A percentile compares a stretch with the other conserved stretches of the same genome.
Evolutionary conservation across 1,140 invertebrate genomes (phyloP).

Genomic region (Trichonephila inaurata): DNA sequence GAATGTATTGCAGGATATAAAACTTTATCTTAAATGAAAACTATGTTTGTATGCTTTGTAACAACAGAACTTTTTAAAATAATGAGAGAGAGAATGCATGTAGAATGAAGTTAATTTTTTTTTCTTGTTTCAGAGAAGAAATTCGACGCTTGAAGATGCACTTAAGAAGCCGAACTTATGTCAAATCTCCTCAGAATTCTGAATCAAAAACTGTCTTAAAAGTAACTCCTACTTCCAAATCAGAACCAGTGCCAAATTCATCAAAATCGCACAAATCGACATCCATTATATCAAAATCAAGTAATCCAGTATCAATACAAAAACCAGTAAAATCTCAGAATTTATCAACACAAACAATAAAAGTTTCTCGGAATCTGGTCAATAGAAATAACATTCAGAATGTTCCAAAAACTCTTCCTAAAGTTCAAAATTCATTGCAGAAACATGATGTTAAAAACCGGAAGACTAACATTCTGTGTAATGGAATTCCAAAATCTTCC

Average conservation of each 20-base stretch:
- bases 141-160: constrained; percentile 59
- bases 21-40: too few species aligned
- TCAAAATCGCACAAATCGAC: not conserved
- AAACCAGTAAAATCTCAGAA: not conserved
- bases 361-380: too few species aligned
- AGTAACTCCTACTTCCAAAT: not conserved
- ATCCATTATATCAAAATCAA: not conserved
- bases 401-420: not conserved
- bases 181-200: not conserved
- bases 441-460: not conserved
- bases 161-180: constrained; percentile 42
- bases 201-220: constrained; percentile 6
- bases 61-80: too few species aligned
- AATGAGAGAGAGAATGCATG: too few species aligned
- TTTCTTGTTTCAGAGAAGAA: constrained; percentile 44
- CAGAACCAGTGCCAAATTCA: constrained; percentile 15
- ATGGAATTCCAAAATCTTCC: not conserved
- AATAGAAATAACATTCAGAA: not conserved
- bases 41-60: too few species aligned
- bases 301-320: not conserved
- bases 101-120: too few species aligned
- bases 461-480: not conserved
- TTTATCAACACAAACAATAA: not conserved
- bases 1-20: too few species aligned
- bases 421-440: not conserved